A percentile compares a stretch with the other conserved stretches of the same genome.
Conservation (phyloP, 2,113 vertebrate species). For the Columbina picui region DNA sequence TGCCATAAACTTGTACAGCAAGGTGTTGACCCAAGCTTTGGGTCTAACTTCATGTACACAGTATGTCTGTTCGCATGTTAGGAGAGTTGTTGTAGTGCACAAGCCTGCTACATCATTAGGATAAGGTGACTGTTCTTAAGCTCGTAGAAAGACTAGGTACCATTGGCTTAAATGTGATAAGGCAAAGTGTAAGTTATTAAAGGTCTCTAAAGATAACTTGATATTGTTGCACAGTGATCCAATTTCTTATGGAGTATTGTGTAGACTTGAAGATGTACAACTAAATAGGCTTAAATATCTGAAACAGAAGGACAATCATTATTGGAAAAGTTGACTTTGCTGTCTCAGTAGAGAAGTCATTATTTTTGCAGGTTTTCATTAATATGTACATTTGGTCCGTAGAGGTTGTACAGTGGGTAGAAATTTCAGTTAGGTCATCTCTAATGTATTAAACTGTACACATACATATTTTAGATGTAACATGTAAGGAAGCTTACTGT, state of each 20-base stretch:
- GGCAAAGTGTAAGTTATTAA: background rate
- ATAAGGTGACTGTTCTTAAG: background rate
- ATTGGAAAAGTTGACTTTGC: background rate
- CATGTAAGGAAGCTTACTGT: background rate
- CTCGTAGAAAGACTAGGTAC: background rate
- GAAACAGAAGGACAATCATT: background rate
- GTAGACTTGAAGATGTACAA: background rate
- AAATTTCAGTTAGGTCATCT: background rate
- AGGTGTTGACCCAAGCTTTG: background rate
- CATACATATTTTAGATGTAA: background rate
- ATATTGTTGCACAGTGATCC: background rate
- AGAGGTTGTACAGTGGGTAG: background rate
- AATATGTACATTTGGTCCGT: background rate
- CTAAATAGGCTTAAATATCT: background rate
- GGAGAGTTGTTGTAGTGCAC: background rate
- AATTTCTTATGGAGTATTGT: background rate
- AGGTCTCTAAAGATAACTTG: background rate
- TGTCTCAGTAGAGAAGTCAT: background rate
- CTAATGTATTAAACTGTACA: background rate
- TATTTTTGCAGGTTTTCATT: background rate
- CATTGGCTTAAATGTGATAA: background rate
- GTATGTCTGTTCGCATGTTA: background rate
- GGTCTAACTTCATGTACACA: background rate
- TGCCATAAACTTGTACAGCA: background rate
- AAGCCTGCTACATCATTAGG: background rate